A percentile compares a stretch with the other conserved stretches of the same genome.
Evolutionary conservation across 1,140 invertebrate genomes (phyloP).

Genomic region (Scaptomyza graminum): DNA sequence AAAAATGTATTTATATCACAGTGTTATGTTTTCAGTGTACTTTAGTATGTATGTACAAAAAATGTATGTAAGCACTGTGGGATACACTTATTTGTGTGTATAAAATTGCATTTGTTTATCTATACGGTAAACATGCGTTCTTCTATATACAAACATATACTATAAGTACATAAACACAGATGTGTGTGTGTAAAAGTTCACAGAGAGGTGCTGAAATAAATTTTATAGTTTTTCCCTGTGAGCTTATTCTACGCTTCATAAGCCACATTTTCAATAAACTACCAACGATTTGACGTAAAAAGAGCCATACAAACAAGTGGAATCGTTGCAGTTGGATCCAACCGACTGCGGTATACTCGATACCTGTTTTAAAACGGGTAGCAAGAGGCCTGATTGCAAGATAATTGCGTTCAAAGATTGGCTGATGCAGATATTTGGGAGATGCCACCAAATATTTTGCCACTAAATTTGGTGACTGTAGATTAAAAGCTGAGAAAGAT

Average conservation of each 20-base stretch:
- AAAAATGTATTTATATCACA: neutral
- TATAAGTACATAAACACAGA: neutral
- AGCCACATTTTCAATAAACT: constrained; percentile 10
- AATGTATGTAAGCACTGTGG: constrained; percentile 7
- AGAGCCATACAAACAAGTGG: too few species aligned
- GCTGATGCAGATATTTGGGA: too few species aligned
- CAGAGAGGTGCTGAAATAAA: neutral
- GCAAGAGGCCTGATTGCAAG: too few species aligned
- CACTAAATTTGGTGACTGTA: too few species aligned
- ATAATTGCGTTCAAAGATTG: too few species aligned
- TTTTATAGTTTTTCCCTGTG: neutral
- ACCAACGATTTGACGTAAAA: neutral
- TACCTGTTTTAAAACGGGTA: too few species aligned
- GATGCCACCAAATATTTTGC: too few species aligned
- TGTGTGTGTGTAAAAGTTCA: neutral
- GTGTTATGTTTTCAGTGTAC: constrained; percentile 13
- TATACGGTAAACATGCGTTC: neutral
- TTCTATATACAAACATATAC: neutral
- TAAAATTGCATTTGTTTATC: neutral
- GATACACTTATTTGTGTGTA: constrained; percentile 8
- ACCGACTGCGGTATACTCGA: too few species aligned
- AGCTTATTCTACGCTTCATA: neutral
- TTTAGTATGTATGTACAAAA: neutral
- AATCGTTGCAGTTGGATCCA: too few species aligned
- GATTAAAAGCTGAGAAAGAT: too few species aligned